Evolutionary conservation across 2,888 invertebrate species (phyloP).

Genomic region (Nudaria mundana): DNA sequence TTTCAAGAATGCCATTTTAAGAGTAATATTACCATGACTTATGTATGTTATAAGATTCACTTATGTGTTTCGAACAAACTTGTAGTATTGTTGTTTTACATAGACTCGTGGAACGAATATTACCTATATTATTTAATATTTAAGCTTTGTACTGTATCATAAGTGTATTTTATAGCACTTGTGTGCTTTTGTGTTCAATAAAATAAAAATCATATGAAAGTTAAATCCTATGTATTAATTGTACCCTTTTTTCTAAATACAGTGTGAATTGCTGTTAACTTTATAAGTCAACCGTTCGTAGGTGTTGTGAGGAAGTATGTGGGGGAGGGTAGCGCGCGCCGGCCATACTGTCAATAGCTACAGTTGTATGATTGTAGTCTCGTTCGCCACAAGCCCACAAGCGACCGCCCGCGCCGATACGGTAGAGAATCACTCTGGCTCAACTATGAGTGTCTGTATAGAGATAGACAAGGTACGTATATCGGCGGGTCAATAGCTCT

Average conservation of each 20-base stretch:
- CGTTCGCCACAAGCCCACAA: slow-evolving; percentile 29
- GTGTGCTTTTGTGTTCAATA: slow-evolving; percentile 63
- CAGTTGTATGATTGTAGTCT: slow-evolving; percentile 29
- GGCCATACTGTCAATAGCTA: too few species aligned
- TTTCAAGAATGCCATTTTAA: slow-evolving; percentile 1
- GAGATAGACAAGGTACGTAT: too few species aligned
- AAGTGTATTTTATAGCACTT: slow-evolving; percentile 49
- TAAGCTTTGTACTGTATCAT: slow-evolving; percentile 42
- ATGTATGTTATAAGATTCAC: neutral
- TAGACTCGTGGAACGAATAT: slow-evolving; percentile 29
- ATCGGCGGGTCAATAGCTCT: too few species aligned
- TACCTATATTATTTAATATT: slow-evolving; percentile 28
- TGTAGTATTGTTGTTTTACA: slow-evolving; percentile 12
- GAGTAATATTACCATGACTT: slow-evolving; percentile 4
- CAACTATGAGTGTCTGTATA: too few species aligned
- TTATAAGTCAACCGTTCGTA: slow-evolving; percentile 36
- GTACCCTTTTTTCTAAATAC: neutral
- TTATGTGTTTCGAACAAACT: slow-evolving; percentile 6
- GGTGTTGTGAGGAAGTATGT: slow-evolving; percentile 29
- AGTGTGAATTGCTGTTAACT: too few species aligned
- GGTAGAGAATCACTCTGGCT: too few species aligned
- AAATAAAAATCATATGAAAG: slow-evolving; percentile 51
- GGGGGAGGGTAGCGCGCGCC: slow-evolving; percentile 52
- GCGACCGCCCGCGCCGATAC: too few species aligned
- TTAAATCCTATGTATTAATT: slow-evolving; percentile 9